phyloP scores from a whole-genome alignment of 2,113 vertebrate species.

The Platysternon megacephalum region DNA sequence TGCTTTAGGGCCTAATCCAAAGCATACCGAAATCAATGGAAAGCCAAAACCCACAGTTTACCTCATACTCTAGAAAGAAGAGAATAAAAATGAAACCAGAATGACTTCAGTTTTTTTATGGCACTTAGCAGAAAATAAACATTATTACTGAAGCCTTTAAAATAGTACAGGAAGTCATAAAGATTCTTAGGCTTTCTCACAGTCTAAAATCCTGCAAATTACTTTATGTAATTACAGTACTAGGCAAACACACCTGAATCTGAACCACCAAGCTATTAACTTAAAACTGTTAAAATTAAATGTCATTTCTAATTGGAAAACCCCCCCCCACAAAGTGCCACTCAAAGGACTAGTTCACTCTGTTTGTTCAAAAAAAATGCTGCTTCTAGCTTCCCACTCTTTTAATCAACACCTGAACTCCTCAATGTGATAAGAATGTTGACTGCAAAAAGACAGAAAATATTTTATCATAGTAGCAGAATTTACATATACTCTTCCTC shows the following conservation, averaged over 20 bases:
- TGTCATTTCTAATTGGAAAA: slow-evolving; percentile 55
- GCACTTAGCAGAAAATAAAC: background rate
- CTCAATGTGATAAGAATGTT: slow-evolving; percentile 45
- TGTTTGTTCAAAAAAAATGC: background rate
- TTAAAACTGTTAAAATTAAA: slow-evolving; percentile 51
- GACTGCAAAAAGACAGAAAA: background rate
- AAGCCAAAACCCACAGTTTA: background rate
- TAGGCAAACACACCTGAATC: background rate
- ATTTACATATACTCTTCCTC: background rate
- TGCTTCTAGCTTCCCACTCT: background rate
- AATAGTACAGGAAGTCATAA: background rate
- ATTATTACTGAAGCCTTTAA: background rate
- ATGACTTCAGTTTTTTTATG: background rate
- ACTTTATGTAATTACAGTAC: background rate
- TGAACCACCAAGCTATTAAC: slow-evolving; percentile 3
- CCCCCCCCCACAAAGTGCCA: slow-evolving; percentile 54
- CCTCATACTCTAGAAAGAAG: background rate
- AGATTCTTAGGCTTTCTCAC: background rate
- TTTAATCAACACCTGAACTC: slow-evolving; percentile 54
- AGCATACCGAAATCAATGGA: background rate
- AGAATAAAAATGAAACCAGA: background rate
- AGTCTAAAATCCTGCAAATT: background rate
- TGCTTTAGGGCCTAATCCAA: background rate
- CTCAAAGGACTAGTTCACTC: slow-evolving; percentile 29
- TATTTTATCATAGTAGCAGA: background rate